These are phyloP conservation scores for Lathamus discolor DNA, from an alignment of 2,113 vertebrate species.

Conservation along the genomic window DNA sequence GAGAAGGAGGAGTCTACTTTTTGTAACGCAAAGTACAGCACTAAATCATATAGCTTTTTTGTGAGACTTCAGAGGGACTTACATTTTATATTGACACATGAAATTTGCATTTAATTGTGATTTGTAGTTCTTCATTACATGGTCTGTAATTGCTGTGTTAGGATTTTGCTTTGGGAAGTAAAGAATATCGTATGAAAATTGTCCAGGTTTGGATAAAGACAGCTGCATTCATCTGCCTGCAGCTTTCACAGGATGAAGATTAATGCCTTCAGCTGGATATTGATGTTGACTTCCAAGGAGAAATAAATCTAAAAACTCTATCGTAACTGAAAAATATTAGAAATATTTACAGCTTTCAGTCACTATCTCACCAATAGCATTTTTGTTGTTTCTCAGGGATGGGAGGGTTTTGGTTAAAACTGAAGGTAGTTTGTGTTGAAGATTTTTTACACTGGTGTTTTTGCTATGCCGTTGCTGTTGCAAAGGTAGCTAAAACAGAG, in stretches of 20 bases:
- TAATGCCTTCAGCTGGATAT: background rate
- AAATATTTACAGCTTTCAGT: background rate
- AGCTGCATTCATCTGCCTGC: background rate
- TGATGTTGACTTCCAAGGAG: background rate
- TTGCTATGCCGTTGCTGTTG: background rate
- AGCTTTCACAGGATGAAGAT: background rate
- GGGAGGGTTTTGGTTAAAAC: background rate
- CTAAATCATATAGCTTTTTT: background rate
- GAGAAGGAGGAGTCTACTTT: background rate
- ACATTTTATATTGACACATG: background rate
- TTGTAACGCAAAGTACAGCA: background rate
- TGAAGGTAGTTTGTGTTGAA: background rate
- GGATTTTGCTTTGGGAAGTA: background rate
- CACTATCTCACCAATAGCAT: background rate
- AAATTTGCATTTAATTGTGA: background rate
- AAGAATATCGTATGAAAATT: background rate
- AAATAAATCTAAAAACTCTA: background rate
- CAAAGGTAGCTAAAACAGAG: background rate
- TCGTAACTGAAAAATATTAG: background rate
- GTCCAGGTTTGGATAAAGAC: background rate
- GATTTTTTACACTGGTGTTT: background rate
- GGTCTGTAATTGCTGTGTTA: background rate
- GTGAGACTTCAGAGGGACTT: background rate
- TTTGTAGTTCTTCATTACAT: background rate
- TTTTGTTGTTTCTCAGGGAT: background rate